Evolutionary conservation across 2,888 invertebrate genomes (phyloP).

Genomic region (Eupelmus urozonus): DNA sequence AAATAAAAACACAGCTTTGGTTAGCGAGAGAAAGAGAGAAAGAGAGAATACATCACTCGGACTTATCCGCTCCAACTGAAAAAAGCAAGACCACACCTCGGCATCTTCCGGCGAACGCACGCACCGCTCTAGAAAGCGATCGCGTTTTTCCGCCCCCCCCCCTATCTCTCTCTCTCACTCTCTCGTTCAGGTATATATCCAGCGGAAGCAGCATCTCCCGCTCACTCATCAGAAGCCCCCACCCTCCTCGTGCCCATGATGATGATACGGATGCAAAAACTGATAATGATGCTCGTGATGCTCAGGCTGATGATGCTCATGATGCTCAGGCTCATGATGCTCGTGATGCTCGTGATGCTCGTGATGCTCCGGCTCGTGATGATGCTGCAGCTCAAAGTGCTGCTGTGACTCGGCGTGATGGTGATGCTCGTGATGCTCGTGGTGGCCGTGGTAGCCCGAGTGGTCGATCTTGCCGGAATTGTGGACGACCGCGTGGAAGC

Average conservation of each 20-base stretch:
- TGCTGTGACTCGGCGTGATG: not conserved
- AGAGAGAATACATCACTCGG: not conserved
- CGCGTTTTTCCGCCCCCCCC: too few species aligned
- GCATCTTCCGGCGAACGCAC: not conserved
- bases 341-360: not conserved
- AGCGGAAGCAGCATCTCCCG: not conserved
- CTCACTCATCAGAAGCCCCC: not conserved
- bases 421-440: conserved; percentile 6
- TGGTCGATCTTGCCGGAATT: conserved; percentile 73
- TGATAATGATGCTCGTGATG: not conserved
- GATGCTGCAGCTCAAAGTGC: not conserved
- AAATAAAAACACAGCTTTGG: conserved; percentile 1
- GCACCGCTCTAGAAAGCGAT: too few species aligned
- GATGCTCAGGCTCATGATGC: not conserved
- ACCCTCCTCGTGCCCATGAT: not conserved
- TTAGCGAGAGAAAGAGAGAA: not conserved
- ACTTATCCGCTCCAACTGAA: not conserved
- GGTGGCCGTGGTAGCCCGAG: conserved; percentile 66
- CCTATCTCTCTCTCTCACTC: too few species aligned
- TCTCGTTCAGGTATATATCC: too few species aligned
- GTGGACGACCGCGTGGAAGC: conserved; percentile 75
- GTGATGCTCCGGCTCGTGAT: not conserved
- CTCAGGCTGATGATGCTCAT: not conserved
- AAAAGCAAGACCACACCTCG: not conserved
- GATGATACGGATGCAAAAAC: not conserved